Evolutionary conservation across 2,797 vertebrate genomes (phyloP).

Genomic region (Tokudaia tokunoshimensis): DNA sequence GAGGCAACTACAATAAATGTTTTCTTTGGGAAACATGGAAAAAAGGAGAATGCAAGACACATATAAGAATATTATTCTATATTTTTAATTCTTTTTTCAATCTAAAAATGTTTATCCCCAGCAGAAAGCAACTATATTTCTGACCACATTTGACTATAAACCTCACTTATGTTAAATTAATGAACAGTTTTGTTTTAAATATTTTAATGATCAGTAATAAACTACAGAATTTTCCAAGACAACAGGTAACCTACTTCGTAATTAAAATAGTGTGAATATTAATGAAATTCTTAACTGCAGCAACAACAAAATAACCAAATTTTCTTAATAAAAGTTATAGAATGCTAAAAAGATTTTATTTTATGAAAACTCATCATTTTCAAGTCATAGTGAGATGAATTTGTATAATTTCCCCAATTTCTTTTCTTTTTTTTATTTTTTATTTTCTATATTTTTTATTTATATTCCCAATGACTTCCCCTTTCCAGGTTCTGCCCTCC

Average conservation of each 20-base stretch:
- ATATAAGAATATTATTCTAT: not conserved
- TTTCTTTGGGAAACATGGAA: slow-evolving; percentile 26
- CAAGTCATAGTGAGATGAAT: slow-evolving; percentile 59
- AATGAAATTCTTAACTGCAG: slow-evolving; percentile 53
- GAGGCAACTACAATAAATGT: slow-evolving; percentile 43
- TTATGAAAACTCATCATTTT: slow-evolving; percentile 54
- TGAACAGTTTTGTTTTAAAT: slow-evolving; percentile 41
- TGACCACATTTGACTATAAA: not conserved
- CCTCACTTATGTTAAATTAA: not conserved
- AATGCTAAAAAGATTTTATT: slow-evolving; percentile 52
- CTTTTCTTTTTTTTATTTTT: slow-evolving; percentile 58
- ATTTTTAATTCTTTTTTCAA: slow-evolving; percentile 52
- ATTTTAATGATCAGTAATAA: slow-evolving; percentile 26
- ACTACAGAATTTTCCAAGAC: slow-evolving; percentile 8
- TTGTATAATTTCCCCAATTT: slow-evolving; percentile 52
- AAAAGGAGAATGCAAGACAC: slow-evolving; percentile 13
- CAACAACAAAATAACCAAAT: not conserved
- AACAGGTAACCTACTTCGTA: slow-evolving; percentile 61
- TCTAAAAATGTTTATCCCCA: slow-evolving; percentile 33
- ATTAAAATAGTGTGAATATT: not conserved
- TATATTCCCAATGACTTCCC: too few relatives aligned
- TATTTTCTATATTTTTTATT: too few relatives aligned
- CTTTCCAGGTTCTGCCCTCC: too few relatives aligned
- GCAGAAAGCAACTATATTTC: not conserved
- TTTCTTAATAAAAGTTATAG: slow-evolving; percentile 57